Base-by-base conservation (phyloP, 2,888 invertebrate genomes). In the Conistra vaccinii region DNA sequence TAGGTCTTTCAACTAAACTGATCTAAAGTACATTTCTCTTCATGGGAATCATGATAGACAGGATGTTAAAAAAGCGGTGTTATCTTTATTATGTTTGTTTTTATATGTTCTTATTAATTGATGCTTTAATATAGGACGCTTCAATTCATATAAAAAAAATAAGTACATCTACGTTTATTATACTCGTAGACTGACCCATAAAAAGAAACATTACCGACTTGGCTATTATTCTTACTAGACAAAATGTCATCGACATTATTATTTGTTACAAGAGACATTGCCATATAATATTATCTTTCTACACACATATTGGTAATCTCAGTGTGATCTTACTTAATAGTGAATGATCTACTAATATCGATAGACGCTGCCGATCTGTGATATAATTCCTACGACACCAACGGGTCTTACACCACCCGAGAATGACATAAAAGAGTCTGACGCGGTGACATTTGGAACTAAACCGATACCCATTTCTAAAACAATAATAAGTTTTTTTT, bases 321-420 rank as follows among this genome's bases (percentile, higher is more conserved):
- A 57, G 17, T 20, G 42, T 51, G 53, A 63, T 58, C 17, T 81
- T 75, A 69, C 79, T 45, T 66, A 81, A 69, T 66, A 76, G 9
- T 53, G 26, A 63, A 72, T 32, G 51, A 69, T 69, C 57, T 76
- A 61, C 42, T 45, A 66, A 42, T 76, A 66, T 51, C 20, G n/a
- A 70, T n/a, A 6, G 32, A 23, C 23, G 39, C 23, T 29, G 29
- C 26, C 45, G 9, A 45, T 53, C 48, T 42, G 29, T 80, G 76
- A 81, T 57, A 80, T 81, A 80, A 81, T 65, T n/a, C 7, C 20
- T 23, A 23, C 53, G 42, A 23, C 23, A 1, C 45, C n/a, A 17
- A 3, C n/a, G 17, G 14, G 1, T 63, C 23, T 69, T 77, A 42
- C 63, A 45, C 39, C 67, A 71, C 53, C 45, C 5, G 17, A 48